A percentile compares a stretch with the other conserved stretches of the same genome.
These are phyloP conservation scores for Chymomyza caudatula DNA, from an alignment of 2,888 invertebrate genomes.

Conservation along the genomic window DNA sequence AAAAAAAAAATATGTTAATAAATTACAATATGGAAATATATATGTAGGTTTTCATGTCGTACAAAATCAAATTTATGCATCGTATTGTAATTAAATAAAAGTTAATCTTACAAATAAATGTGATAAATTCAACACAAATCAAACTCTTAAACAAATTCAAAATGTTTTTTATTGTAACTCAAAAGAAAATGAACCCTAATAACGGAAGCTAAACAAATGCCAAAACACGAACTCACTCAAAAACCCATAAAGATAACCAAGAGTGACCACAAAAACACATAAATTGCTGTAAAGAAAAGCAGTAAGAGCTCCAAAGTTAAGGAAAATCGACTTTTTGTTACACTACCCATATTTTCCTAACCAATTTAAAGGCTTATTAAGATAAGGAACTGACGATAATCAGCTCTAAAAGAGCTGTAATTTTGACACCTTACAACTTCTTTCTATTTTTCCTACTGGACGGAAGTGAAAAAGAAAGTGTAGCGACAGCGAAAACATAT, in stretches of 20 bases:
- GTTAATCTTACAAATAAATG: conserved; percentile 52
- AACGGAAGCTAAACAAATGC: conserved; percentile 50
- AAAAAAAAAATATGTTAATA: conserved; percentile 25
- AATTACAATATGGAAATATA: conserved; percentile 24
- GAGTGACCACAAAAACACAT: not conserved
- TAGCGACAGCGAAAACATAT: no score
- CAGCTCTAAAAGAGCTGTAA: no score
- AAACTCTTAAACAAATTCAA: conserved; percentile 8
- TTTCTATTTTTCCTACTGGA: no score
- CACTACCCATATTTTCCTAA: no score
- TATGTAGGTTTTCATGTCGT: conserved; percentile 9
- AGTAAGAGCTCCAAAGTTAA: no score
- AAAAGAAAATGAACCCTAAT: not conserved
- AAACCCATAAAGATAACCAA: not conserved
- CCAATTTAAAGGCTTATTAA: no score
- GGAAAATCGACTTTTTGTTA: not conserved
- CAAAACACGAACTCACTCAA: conserved; percentile 16
- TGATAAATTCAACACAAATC: conserved; percentile 50
- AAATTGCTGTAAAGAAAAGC: not conserved
- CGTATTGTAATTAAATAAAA: conserved; percentile 49
- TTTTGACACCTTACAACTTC: no score
- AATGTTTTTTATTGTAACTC: not conserved
- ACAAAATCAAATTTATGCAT: conserved; percentile 25
- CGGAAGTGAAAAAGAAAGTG: no score
- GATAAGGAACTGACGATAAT: no score